Percentiles rank a stretch among this genome's conserved stretches.
Evolutionary conservation across 64 coral and sea anemone species (phyloP).

Genomic region (Pocillopora verrucosa): DNA sequence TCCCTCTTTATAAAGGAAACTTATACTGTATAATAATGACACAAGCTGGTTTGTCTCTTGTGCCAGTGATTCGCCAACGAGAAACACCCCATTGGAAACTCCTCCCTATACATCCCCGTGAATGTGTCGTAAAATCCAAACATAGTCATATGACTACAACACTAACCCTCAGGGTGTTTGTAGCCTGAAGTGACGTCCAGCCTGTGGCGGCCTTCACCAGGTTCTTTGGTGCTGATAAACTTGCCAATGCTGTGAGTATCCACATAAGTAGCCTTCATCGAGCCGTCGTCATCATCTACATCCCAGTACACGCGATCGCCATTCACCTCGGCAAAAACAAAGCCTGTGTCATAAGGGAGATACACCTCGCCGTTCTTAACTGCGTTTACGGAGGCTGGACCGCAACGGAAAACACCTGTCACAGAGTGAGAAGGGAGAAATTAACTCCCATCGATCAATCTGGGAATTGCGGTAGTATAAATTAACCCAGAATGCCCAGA

Average conservation of each 20-base stretch:
- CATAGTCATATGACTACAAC: not conserved
- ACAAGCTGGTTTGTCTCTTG: no score
- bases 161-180: constrained; percentile 47
- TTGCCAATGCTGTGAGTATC: constrained; percentile 51
- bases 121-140: no score
- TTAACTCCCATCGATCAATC: not conserved
- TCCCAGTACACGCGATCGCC: constrained; percentile 61
- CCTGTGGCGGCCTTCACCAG: not conserved
- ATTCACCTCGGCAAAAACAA: constrained; percentile 65
- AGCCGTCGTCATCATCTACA: constrained; percentile 50
- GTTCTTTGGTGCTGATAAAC: constrained; percentile 59
- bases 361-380: constrained; percentile 59
- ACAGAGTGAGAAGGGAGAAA: not conserved
- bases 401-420: constrained; percentile 71
- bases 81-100: no score
- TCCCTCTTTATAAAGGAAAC: no score
- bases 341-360: constrained; percentile 50
- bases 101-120: no score
- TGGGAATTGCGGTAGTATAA: no score
- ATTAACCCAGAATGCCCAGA: no score
- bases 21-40: no score
- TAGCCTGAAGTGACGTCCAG: constrained; percentile 45
- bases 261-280: constrained; percentile 18
- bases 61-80: no score
- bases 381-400: constrained; percentile 69